Percentiles rank a stretch among this genome's conserved stretches.
Evolutionary conservation across 2,888 invertebrate genomes (phyloP).

Genomic region (Parnassius mnemosyne): DNA sequence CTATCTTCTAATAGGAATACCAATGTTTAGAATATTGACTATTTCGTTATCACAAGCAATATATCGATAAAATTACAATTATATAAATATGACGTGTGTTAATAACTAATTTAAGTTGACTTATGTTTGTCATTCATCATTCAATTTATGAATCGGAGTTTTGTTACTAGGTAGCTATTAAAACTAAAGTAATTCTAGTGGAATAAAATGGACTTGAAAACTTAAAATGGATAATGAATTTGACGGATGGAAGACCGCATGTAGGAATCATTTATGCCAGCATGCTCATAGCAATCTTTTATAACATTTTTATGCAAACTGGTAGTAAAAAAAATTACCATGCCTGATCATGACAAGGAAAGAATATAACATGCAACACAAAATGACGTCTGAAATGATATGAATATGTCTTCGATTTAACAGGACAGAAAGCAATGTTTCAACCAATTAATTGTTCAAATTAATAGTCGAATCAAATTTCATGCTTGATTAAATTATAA

Average conservation of each 20-base stretch:
- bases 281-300: slow-evolving; percentile 22
- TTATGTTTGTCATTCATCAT: slow-evolving; percentile 6
- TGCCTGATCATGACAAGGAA: slow-evolving; percentile 47
- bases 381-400: slow-evolving; percentile 54
- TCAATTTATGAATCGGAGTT: slow-evolving; percentile 8
- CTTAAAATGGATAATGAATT: slow-evolving; percentile 21
- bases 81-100: background rate
- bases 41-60: slow-evolving; percentile 25
- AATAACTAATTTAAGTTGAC: slow-evolving; percentile 8
- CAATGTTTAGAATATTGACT: slow-evolving; percentile 24
- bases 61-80: slow-evolving; percentile 20
- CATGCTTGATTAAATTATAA: background rate
- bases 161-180: slow-evolving; percentile 9
- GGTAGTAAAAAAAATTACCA: slow-evolving; percentile 38
- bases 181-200: slow-evolving; percentile 25
- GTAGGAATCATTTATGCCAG: slow-evolving; percentile 24
- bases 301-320: slow-evolving; percentile 16
- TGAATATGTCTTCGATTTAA: slow-evolving; percentile 52
- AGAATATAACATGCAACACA: slow-evolving; percentile 69
- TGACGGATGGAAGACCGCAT: slow-evolving; percentile 25
- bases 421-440: background rate
- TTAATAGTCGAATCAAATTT: background rate
- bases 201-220: slow-evolving; percentile 21
- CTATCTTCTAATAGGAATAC: slow-evolving; percentile 18
- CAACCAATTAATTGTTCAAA: slow-evolving; percentile 1